These are phyloP conservation scores for Menura novaehollandiae DNA, from an alignment of 2,113 vertebrate species.

Conservation along the genomic window DNA sequence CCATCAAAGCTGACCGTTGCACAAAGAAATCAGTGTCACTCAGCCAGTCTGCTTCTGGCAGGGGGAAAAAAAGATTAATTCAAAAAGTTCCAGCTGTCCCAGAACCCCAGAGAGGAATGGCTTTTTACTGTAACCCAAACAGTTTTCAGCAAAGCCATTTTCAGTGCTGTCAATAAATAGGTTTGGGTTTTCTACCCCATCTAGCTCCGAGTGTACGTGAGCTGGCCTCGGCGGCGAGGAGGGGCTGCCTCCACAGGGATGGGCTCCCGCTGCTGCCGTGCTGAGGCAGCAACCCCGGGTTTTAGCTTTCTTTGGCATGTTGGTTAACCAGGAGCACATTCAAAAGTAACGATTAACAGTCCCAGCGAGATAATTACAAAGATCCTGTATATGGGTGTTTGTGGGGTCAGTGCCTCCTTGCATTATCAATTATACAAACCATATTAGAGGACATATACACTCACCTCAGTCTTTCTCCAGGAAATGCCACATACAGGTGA, in stretches of 20 bases:
- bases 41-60: not conserved
- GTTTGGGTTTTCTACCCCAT: not conserved
- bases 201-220: fast-evolving
- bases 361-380: not conserved
- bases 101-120: not conserved
- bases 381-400: not conserved
- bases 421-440: not conserved
- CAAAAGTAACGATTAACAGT: not conserved
- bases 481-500: not conserved
- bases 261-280: fast-evolving
- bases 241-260: fast-evolving
- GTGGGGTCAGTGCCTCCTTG: not conserved
- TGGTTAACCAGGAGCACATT: not conserved
- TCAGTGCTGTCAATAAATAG: not conserved
- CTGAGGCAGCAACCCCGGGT: fast-evolving
- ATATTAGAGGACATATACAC: fast-evolving
- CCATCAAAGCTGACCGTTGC: not conserved
- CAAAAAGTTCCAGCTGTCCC: constrained; percentile 52
- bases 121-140: constrained; percentile 9
- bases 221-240: fast-evolving
- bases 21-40: constrained; percentile 8
- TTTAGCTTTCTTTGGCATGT: not conserved
- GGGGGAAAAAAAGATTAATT: not conserved
- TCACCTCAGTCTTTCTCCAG: not conserved
- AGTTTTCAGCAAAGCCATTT: not conserved